phyloP scores from a whole-genome alignment of 2,113 vertebrate species.

The Cettia cetti region DNA sequence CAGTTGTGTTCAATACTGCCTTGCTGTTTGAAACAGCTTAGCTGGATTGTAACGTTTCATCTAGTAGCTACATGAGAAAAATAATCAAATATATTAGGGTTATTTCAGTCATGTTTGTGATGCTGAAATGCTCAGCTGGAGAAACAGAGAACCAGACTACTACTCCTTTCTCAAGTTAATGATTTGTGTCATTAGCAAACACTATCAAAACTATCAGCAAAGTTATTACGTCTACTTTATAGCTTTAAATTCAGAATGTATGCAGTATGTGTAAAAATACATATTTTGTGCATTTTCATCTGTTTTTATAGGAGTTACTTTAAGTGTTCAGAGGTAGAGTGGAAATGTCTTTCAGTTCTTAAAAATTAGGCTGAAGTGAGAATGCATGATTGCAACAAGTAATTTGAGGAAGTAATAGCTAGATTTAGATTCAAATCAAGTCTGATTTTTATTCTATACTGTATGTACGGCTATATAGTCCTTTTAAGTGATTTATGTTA shows the following conservation, averaged over 20 bases:
- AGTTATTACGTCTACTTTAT: background rate
- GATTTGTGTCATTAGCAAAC: background rate
- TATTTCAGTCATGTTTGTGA: background rate
- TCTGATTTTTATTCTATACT: background rate
- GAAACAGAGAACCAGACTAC: background rate
- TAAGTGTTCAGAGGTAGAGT: background rate
- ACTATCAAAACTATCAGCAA: background rate
- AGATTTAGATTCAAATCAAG: background rate
- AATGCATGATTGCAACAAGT: background rate
- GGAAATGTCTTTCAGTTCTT: background rate
- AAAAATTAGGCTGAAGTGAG: background rate
- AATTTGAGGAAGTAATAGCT: background rate
- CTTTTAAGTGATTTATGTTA: background rate
- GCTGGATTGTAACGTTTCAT: background rate
- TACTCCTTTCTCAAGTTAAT: background rate
- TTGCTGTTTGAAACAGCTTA: background rate
- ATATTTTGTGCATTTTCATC: background rate
- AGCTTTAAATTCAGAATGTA: background rate
- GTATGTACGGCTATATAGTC: accelerated
- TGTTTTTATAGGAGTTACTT: background rate
- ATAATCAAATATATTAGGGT: background rate
- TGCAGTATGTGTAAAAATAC: background rate
- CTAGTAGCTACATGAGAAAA: background rate
- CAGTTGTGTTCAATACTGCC: background rate
- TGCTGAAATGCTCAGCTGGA: background rate